Evolutionary conservation across 2,797 vertebrate species (phyloP).

Genomic region (Rallus crepitans): DNA sequence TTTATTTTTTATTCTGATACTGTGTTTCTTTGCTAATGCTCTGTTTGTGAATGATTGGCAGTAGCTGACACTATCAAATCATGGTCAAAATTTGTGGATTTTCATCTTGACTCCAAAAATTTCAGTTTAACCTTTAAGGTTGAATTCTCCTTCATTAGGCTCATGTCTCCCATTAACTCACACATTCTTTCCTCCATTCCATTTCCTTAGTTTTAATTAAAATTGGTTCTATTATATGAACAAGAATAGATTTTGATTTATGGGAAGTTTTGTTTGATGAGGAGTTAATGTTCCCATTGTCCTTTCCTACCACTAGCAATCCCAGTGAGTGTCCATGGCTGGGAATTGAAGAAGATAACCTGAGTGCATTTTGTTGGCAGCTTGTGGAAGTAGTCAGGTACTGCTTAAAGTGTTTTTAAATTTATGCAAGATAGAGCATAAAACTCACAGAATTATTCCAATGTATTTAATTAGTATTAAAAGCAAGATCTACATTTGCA

Average conservation of each 20-base stretch:
- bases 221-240: not conserved
- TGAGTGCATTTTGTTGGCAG: not conserved
- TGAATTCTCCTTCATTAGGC: not conserved
- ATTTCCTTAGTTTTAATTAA: slow-evolving; percentile 15
- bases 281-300: slow-evolving; percentile 2
- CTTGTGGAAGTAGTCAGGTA: not conserved
- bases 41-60: not conserved
- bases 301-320: not conserved
- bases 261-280: not conserved
- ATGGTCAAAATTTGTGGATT: not conserved
- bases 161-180: not conserved
- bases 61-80: not conserved
- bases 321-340: not conserved
- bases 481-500: slow-evolving; percentile 47
- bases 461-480: slow-evolving; percentile 46
- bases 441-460: slow-evolving; percentile 17
- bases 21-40: not conserved
- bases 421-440: not conserved
- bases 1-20: not conserved
- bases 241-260: slow-evolving; percentile 29
- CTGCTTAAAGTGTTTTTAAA: not conserved
- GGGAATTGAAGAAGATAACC: not conserved
- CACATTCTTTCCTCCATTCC: not conserved
- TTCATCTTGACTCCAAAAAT: not conserved
- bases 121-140: not conserved